Evolutionary conservation across 1,140 invertebrate genomes (phyloP).

Genomic region (Coptotermes formosanus): DNA sequence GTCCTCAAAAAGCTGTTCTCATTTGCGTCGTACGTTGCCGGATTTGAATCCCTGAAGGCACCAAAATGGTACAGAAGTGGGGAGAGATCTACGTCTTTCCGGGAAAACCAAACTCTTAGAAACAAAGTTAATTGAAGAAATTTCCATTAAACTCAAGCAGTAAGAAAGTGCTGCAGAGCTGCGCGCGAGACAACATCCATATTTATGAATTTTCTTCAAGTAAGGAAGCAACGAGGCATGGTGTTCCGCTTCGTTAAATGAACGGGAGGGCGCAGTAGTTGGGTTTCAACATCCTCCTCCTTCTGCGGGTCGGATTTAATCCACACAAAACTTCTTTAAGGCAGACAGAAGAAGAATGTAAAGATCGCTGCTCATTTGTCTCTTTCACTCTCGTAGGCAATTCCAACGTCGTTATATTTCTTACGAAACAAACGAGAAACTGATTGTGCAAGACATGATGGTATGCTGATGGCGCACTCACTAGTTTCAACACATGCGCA

Average conservation of each 20-base stretch:
- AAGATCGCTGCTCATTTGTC: not conserved
- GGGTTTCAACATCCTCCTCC: not conserved
- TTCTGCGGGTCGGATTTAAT: not conserved
- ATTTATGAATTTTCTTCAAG: slow-evolving; percentile 26
- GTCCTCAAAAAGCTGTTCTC: too few relatives aligned
- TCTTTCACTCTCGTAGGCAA: not conserved
- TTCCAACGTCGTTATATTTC: not conserved
- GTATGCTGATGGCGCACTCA: not conserved
- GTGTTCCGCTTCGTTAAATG: slow-evolving; percentile 22
- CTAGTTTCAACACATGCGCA: not conserved
- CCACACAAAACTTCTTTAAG: slow-evolving; percentile 7
- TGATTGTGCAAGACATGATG: not conserved
- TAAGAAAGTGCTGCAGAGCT: slow-evolving; percentile 14
- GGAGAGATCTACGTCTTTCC: not conserved
- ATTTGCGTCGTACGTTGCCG: not conserved
- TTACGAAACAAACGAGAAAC: not conserved
- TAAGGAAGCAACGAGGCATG: slow-evolving; percentile 21
- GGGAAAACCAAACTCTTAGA: slow-evolving; percentile 10
- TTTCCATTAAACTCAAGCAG: slow-evolving; percentile 25
- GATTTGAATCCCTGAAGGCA: not conserved
- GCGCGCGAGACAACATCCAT: slow-evolving; percentile 27
- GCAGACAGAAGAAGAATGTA: not conserved
- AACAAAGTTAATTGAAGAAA: slow-evolving; percentile 29
- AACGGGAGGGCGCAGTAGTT: not conserved
- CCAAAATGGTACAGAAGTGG: not conserved